These are phyloP conservation scores for Albula goreensis DNA, from an alignment of 2,113 vertebrate species.

Conservation along the genomic window DNA sequence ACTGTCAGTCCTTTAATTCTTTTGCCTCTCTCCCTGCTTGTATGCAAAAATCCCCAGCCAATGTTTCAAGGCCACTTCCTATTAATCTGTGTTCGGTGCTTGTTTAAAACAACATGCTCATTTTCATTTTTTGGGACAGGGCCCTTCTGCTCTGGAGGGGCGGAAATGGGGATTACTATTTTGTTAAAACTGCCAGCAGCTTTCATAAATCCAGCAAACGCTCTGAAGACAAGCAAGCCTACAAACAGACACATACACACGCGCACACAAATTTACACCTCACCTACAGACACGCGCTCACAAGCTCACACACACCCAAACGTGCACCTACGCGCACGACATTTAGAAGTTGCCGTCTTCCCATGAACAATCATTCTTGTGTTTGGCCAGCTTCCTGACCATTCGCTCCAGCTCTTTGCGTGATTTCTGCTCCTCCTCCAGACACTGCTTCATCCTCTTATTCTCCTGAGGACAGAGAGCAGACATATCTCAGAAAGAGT, in stretches of 20 bases:
- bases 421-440: constrained; percentile 95
- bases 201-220: neutral
- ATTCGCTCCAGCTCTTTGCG: constrained; percentile 92
- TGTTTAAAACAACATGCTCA: neutral
- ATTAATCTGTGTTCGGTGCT: neutral
- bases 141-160: neutral
- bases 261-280: neutral
- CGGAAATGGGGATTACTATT: no score
- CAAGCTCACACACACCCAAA: constrained; percentile 1
- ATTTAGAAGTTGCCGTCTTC: constrained; percentile 93
- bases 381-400: constrained; percentile 89
- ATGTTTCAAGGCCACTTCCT: neutral
- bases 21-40: neutral
- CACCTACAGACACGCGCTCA: neutral
- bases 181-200: constrained; percentile 6
- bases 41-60: neutral
- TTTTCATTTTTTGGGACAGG: neutral
- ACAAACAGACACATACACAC: neutral
- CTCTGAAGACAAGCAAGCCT: neutral
- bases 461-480: constrained; percentile 79
- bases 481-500: constrained; percentile 5
- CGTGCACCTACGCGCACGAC: no score
- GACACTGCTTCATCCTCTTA: constrained; percentile 92
- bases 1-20: neutral
- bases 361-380: constrained; percentile 91